Evolutionary conservation across 2,113 vertebrate genomes (phyloP).

Genomic region (Nesospiza acunhae): DNA sequence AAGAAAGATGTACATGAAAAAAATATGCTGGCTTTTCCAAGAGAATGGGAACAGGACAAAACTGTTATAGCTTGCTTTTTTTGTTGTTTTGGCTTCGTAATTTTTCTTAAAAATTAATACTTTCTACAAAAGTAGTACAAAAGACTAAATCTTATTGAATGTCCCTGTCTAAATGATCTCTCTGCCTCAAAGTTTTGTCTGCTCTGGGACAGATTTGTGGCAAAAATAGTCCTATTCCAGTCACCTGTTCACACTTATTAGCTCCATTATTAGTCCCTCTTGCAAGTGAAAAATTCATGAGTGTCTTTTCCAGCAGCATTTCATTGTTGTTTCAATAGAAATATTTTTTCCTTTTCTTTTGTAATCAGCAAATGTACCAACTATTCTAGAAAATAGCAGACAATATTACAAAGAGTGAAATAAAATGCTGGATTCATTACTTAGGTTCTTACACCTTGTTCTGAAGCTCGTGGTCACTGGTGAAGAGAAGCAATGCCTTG

Average conservation of each 20-base stretch:
- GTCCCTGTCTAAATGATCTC: background rate
- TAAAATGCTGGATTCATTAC: background rate
- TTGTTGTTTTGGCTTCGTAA: background rate
- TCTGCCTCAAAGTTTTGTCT: background rate
- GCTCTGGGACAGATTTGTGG: background rate
- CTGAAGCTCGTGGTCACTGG: background rate
- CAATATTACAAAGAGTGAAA: background rate
- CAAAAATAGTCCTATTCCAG: background rate
- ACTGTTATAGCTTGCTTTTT: fast-evolving
- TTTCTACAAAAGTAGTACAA: background rate
- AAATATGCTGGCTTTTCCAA: background rate
- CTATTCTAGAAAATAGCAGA: background rate
- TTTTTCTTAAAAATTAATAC: background rate
- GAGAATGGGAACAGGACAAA: background rate
- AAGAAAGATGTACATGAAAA: background rate
- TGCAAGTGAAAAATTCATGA: background rate
- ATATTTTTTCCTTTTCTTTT: background rate
- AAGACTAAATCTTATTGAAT: background rate
- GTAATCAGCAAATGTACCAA: background rate
- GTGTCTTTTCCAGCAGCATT: background rate
- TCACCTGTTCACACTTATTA: background rate
- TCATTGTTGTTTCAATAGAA: background rate
- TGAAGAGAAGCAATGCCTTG: background rate
- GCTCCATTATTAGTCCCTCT: background rate
- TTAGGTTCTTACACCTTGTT: background rate